Evolutionary conservation across 2,113 vertebrate species (phyloP), one percentile per base, ranked within the genome.

Genomic region (Nannobrachium achirus): DNA sequence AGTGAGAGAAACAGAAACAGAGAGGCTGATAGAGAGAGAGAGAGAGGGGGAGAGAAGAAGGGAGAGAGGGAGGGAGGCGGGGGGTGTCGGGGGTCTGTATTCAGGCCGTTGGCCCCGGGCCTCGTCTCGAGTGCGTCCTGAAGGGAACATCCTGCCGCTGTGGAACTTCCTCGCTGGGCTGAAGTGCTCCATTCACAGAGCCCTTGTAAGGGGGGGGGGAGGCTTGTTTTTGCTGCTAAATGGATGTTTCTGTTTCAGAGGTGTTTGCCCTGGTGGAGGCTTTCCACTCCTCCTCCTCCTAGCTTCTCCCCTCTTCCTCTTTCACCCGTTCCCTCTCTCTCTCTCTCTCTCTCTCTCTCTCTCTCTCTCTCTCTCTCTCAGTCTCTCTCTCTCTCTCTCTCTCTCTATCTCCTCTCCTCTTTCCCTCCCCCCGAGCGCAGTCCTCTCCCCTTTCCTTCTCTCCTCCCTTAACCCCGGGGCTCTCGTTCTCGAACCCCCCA

Each of bases 91-190:
- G 71, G 80, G 56, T 74, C 82, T 88, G 86, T 80, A 69, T 83
- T 63, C 56, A 72, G 62, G 73, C 69, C 58, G 55, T 68, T 90
- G 86, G 86, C 80, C 63, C 73, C 59, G 39, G 7, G 80, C 85
- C 86, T 5, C 74, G 76, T 79, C 84, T 88, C 58, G 69, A 89
- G 89, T 83, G 83, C 59, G 75, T 87, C 82, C 80, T 81, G 84
- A 87, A 86, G 83, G 81, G 86, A 89, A 89, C 89, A 89, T 90
- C 89, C 89, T 89, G 87, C 81, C 80, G 78, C 86, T 80, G 33
- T 81, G 83, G 81, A 84, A 84, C 85, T 85, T 87, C 86, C 86
- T 84, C 69, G 33, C 53, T 64, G 42, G 59, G 71, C 84, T 89
- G 80, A 91, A 91, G 88, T 88, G 85, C 56, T 39, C 82, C 83